Evolutionary conservation across 2,888 invertebrate genomes (phyloP), one percentile per base, ranked within the genome.

Genomic region (Phalera bucephala): DNA sequence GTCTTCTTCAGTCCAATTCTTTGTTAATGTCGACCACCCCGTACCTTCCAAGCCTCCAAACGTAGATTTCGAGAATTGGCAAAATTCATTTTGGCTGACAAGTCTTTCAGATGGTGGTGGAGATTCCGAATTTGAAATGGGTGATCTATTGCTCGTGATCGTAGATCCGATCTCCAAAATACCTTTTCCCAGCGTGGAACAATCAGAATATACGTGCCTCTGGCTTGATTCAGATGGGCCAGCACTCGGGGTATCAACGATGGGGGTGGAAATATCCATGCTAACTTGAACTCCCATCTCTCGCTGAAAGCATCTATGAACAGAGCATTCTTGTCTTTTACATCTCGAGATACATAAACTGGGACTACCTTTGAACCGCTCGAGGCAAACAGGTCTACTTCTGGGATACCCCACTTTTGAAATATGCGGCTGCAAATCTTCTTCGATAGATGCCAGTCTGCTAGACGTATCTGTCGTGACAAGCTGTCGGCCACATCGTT

Each of bases 261-360:
- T 3, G 59, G 57, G 1, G 58, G 58, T 3, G 56, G 54, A 29
- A 62, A 59, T 2, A 55, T 11, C 26, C 26, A 26, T 4, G n/a
- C 26, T 12, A 2, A 4, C 11, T 26, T 4, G n/a, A 10, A 10
- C 11, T 12, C n/a, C 7, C 26, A 7, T 12, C 12, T 7, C 10
- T 6, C 10, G 10, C 51, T 52, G 51, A 59, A 52, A 0, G 52
- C 53, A 17, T 59, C 43, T 11, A 21, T 22, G 23, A 33, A 53
- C 5, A 17, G 23, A 5, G 37, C 35, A 1, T 19, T 1, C n/a
- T 7, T 8, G 35, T 57, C 52, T n/a, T 11, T 34, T 3, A 20
- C 20, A 19, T 48, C 36, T 19, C 20, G 13, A 3, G 36, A 25
- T 1, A 44, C 49, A 6, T 34, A 34, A 2, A 0, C 7, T 1